Evolutionary conservation across 2,797 vertebrate species (phyloP).

Genomic region (Sebastes itinus): DNA sequence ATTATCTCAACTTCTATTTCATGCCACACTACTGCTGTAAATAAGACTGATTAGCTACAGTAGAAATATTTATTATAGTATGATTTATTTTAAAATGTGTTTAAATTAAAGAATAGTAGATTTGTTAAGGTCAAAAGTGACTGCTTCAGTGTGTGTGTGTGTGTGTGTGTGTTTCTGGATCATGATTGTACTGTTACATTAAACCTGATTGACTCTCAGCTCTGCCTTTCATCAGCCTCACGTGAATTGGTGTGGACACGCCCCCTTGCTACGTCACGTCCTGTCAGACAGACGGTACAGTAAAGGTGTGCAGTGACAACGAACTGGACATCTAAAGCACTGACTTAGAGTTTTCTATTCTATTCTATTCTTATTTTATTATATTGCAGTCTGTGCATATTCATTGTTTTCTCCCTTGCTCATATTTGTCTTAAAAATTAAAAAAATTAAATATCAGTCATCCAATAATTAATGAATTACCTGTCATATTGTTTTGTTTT

Average conservation of each 20-base stretch:
- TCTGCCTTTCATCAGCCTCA: constrained; percentile 41
- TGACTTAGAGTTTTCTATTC: not conserved
- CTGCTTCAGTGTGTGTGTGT: not conserved
- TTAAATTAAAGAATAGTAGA: not conserved
- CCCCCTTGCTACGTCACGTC: constrained; percentile 73
- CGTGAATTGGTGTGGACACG: constrained; percentile 50
- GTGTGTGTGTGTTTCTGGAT: not conserved
- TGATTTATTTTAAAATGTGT: not conserved
- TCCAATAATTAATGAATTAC: not conserved
- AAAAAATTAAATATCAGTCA: not conserved
- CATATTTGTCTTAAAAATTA: not conserved
- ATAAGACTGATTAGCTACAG: not conserved
- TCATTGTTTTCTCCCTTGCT: not conserved
- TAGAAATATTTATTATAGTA: not conserved
- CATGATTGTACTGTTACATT: constrained; percentile 25
- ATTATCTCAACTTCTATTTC: not conserved
- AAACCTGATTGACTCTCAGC: constrained; percentile 31
- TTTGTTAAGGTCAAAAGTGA: not conserved
- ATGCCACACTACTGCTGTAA: not conserved
- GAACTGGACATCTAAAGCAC: not conserved
- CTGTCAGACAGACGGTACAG: constrained; percentile 45
- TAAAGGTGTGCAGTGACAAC: constrained; percentile 11
- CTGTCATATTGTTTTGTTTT: not conserved
- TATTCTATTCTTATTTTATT: not conserved
- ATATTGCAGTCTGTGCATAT: not conserved